Base-by-base conservation (phyloP, 2,113 vertebrate species). In the Turdus rufiventris region DNA sequence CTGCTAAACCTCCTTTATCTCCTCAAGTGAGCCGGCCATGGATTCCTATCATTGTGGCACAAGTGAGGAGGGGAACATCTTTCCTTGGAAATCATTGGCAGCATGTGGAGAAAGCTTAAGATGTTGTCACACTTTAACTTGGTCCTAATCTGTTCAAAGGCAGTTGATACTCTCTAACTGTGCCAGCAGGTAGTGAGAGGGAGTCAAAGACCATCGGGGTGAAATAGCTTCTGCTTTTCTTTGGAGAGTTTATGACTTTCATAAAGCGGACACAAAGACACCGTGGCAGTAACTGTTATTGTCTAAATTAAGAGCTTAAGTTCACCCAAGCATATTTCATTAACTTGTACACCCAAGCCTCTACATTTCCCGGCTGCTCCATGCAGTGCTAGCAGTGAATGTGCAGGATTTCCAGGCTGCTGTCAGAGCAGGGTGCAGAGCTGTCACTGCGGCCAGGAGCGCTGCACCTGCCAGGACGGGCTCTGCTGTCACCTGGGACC, bases 51-150 rank as follows among this genome's bases (percentile, higher is more conserved):
- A 94, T 90, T 93, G 97, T 92, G 96, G 97, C 97, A 97, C 97
- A 97, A 97, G 97, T 91, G 97, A 98, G 97, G 97, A 97, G 97
- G 95, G 98, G 98, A 98, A 98, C 96, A 97, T 98, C 98, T 98
- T 98, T 96, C 96, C 98, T 97, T 96, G 97, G 97, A 97, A 98
- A 98, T 98, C 98, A 97, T 96, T 96, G 98, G 97, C 98, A 97
- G 97, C 98, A 98, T 98, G 98, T 94, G 98, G 98, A 95, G 98
- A 98, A 97, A 98, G 98, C 98, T 98, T 98, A 98, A 98, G 98
- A 98, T 98, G 98, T 98, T 98, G 98, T 98, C 98, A 98, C 98
- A 98, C 98, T 99, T 98, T 98, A 98, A 98, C 96, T 98, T 98
- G 98, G 96, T 96, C 90, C 93, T 98, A 98, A 98, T 98, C 98